Base-by-base conservation (phyloP, 2,797 vertebrate species). In the Botia almorhae region DNA sequence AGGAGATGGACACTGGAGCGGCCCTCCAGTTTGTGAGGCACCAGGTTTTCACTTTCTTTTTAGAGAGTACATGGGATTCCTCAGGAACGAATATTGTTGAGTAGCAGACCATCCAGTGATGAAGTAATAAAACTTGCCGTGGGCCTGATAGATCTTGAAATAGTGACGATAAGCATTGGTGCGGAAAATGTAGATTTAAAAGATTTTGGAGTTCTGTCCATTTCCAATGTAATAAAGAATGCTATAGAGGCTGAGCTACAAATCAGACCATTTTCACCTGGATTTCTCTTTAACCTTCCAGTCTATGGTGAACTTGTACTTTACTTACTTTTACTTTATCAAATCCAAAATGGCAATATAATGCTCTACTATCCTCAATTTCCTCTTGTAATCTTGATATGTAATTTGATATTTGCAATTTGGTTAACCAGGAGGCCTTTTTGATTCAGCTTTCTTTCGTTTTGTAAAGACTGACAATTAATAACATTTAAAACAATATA, bases 1-100 rank as follows among this genome's bases (percentile, higher is more conserved):
- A 85, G 0, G 82, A 56, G n/a, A 88, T 93, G 69, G 95, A 97
- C 85, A 96, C 93, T 0, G 96, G 95, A 11, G 87, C 91, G 8
- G 95, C 95, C 55, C 93, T 98, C 0, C 91, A 96, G 83, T 98
- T 95, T 76, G 94, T 97, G 74, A 94, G 95, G 82, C 93, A 89
- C 85, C 95, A 94, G 0, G 87, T 97, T 50, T 96, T 97, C 84
- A 95, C 93, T 0, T 90, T 92, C 39, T 94, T 94, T 0, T 93
- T 88, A 0, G 96, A 96, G n/a, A 97, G 96, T 88, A 92, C 92
- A 96, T 64, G 94, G 92, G 0, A 93, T 97, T 63, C 95, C 94
- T 0, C 96, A 97, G 88, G 93, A 98, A 75, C 89, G 97, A 79
- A 92, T 98, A 23, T 88, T 97, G 64, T 85, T 98, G 58, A 95